A percentile compares a stretch with the other conserved stretches of the same genome.
Evolutionary conservation across 1,140 invertebrate species (phyloP).

Genomic region (Sipha flava): DNA sequence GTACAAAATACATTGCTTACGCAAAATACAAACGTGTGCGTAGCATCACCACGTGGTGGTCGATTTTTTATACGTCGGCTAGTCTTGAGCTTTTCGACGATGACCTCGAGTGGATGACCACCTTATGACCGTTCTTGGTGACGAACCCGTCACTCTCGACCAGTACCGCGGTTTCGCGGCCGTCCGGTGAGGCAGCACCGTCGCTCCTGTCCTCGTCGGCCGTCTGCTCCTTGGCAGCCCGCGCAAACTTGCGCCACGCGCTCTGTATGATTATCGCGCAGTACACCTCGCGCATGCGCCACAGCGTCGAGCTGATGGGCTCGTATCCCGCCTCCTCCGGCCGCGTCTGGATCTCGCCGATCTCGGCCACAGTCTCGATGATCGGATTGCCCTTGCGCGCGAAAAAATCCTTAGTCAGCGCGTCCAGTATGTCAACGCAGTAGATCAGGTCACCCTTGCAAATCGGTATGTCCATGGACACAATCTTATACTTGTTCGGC

Average conservation of each 20-base stretch:
- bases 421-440: constrained; percentile 95
- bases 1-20: background rate
- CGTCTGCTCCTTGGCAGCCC: constrained; percentile 43
- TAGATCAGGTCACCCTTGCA: constrained; percentile 94
- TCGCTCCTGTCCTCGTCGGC: constrained; percentile 43
- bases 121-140: constrained; percentile 76
- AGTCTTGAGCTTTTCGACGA: constrained; percentile 68
- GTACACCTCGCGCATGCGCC: constrained; percentile 91
- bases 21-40: background rate
- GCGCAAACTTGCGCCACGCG: constrained; percentile 73
- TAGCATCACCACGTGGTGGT: background rate
- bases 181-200: constrained; percentile 41
- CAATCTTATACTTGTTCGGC: constrained; percentile 97
- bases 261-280: constrained; percentile 90
- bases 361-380: constrained; percentile 78
- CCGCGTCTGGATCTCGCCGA: constrained; percentile 60
- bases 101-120: constrained; percentile 76
- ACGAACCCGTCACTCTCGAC: constrained; percentile 71
- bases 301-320: constrained; percentile 83
- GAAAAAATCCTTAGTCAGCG: constrained; percentile 92
- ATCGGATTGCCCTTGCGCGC: constrained; percentile 84
- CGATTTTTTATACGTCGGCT: constrained; percentile 65
- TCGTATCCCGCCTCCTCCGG: constrained; percentile 82
- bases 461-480: constrained; percentile 96
- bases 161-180: constrained; percentile 66